Percentiles rank a stretch among this genome's conserved stretches.
These are phyloP conservation scores for Porites cylindrica DNA, from an alignment of 92 coral and sea anemone genomes.

Conservation along the genomic window DNA sequence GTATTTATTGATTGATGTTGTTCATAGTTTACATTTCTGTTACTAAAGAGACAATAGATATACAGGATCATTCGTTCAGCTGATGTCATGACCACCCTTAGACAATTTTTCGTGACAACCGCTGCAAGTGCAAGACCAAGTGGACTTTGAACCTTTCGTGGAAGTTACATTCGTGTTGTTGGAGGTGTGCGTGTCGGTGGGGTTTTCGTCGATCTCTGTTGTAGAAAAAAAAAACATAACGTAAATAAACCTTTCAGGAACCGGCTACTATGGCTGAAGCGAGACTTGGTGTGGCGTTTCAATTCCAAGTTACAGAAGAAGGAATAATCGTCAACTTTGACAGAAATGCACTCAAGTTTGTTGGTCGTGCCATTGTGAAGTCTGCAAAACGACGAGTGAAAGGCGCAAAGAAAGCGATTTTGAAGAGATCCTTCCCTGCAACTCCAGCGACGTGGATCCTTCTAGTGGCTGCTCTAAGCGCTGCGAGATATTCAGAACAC, in stretches of 20 bases:
- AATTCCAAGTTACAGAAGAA: conserved; percentile 94
- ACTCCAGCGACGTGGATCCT: conserved; percentile 96
- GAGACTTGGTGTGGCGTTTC: conserved; percentile 96
- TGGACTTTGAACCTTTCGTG: conserved; percentile 25
- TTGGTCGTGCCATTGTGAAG: conserved; percentile 82
- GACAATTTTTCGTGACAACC: too few relatives aligned
- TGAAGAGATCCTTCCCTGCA: conserved; percentile 95
- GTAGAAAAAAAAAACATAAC: neutral
- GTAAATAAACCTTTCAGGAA: neutral
- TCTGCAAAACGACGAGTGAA: conserved; percentile 81
- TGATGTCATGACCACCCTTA: too few relatives aligned
- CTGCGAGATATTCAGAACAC: conserved; percentile 93
- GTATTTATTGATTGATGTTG: too few relatives aligned
- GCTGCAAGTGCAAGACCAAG: neutral
- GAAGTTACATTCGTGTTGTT: conserved; percentile 13
- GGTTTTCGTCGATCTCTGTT: neutral
- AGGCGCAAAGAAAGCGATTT: conserved; percentile 78
- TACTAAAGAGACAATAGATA: too few relatives aligned
- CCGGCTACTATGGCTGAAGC: conserved; percentile 94
- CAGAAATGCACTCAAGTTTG: conserved; percentile 86
- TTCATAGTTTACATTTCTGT: too few relatives aligned
- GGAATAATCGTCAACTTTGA: conserved; percentile 88
- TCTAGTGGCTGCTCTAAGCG: conserved; percentile 93
- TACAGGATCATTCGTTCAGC: too few relatives aligned
- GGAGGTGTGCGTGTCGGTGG: conserved; percentile 50